Base-by-base conservation (phyloP, 1,140 invertebrate species). In the Drosophila pachea region DNA sequence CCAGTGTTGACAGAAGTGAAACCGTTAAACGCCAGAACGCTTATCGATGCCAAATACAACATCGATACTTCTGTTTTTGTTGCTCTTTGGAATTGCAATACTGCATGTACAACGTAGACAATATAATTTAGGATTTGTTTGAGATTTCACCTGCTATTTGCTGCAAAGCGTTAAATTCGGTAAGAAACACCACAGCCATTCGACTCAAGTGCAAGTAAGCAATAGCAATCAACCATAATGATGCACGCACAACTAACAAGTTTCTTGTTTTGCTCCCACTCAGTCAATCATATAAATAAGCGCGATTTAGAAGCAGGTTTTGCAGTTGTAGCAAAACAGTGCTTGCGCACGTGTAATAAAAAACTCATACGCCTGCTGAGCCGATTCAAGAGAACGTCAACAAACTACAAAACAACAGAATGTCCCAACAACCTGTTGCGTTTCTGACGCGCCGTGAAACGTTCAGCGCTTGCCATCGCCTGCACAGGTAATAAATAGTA, bases 401-500 rank as follows among this genome's bases (percentile, higher is more conserved):
- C 22, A 22, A 40, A 40, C 4, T 12, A n/a, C 5, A 40, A 40
- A n/a, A 9, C 16, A 36, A 12, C 59, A 63, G 43, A 43, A 88
- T 88, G 78, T 90, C 90, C 54, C 88, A 91, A 48, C 87, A 88
- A 86, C 92, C 92, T 59, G 91, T 94, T 72, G 93, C 92, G 61
- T 94, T 93, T 74, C 91, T 95, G 66, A 94, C 93, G 5, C 91
- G 94, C 71, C 92, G 92, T 82, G 93, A 94, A 88, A 92, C 91
- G 7, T 94, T 95, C 76, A 94, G 94, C 74, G 93, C 94, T 45
- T 93, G 93, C 75, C 94, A 95, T 83, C 91, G 94, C 61, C 89
- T 95, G 48, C 93, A 95, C 78, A 95, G 93, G 94, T 94, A 90
- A 72, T 56, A 42, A 33, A 69, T 47, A 11, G 91, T 68, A 76